These are phyloP conservation scores for Drosophila sp. DNA, from an alignment of 1,140 invertebrate species.

Conservation along the genomic window DNA sequence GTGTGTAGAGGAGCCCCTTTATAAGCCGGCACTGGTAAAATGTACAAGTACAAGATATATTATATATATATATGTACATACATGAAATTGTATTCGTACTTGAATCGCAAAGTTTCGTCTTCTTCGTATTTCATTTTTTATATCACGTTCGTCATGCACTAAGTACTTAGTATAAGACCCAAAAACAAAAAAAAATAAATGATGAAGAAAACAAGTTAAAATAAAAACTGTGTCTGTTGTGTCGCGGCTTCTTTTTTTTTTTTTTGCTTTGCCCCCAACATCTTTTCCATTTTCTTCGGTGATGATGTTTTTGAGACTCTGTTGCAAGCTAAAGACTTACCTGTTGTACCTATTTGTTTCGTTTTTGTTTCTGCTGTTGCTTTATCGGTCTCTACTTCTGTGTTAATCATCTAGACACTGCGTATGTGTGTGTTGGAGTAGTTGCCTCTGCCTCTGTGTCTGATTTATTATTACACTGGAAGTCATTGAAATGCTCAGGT, in stretches of 20 bases:
- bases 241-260: slow-evolving; percentile 52
- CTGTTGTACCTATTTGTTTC: slow-evolving; percentile 20
- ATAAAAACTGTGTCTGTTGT: slow-evolving; percentile 52
- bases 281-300: slow-evolving; percentile 58
- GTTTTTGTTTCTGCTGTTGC: slow-evolving; percentile 39
- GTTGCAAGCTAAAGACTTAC: not conserved
- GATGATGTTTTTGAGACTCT: slow-evolving; percentile 32
- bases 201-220: not conserved
- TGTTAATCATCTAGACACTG: slow-evolving; percentile 15
- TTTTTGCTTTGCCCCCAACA: slow-evolving; percentile 21
- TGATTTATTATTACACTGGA: slow-evolving; percentile 75
- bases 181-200: slow-evolving; percentile 3
- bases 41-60: slow-evolving; percentile 3
- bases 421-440: slow-evolving; percentile 21
- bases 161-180: slow-evolving; percentile 6
- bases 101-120: slow-evolving; percentile 34
- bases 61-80: not conserved
- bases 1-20: not conserved
- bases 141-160: slow-evolving; percentile 11
- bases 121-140: slow-evolving; percentile 43
- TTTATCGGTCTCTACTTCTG: slow-evolving; percentile 38
- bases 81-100: slow-evolving; percentile 44
- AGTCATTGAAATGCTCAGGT: slow-evolving; percentile 80
- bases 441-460: slow-evolving; percentile 15
- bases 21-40: slow-evolving; percentile 24